Conservation (phyloP, 35 echinoderm and acorn worm genomes). For the Hemicentrotus pulcherrimus region DNA sequence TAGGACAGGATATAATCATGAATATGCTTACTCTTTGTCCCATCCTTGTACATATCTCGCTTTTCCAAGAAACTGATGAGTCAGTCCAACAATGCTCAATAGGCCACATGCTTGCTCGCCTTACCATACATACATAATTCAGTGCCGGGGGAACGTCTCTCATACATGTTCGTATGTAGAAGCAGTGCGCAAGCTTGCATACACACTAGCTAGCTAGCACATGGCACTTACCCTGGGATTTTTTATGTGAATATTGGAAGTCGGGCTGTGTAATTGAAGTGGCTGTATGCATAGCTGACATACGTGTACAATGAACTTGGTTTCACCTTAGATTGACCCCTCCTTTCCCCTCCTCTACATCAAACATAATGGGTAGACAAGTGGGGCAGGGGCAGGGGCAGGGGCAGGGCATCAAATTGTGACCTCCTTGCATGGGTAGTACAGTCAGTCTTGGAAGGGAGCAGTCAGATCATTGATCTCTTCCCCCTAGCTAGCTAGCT, state of each 20-base stretch:
- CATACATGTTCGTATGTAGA: background rate
- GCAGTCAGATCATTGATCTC: background rate
- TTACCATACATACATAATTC: constrained; percentile 8
- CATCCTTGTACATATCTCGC: background rate
- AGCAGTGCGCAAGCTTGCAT: background rate
- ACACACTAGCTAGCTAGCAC: constrained; percentile 24
- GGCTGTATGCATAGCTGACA: constrained; percentile 40
- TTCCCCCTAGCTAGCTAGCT: background rate
- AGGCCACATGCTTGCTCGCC: constrained; percentile 19
- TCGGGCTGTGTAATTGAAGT: constrained; percentile 39
- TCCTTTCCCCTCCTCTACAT: background rate
- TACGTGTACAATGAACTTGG: constrained; percentile 27
- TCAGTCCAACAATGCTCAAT: constrained; percentile 29
- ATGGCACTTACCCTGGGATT: constrained; percentile 23
- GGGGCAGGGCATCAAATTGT: background rate
- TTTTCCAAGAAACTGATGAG: constrained; percentile 46
- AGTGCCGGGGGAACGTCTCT: background rate
- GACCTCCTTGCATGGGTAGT: background rate
- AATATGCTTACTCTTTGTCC: constrained; percentile 16
- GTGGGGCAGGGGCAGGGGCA: background rate
- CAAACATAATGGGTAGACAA: constrained; percentile 12
- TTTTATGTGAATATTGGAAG: constrained; percentile 34
- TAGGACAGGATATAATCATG: background rate
- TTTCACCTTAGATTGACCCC: constrained; percentile 44
- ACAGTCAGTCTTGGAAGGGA: background rate